Conservation (phyloP, 1,140 invertebrate genomes). For the Mesaphorura yosii region DNA sequence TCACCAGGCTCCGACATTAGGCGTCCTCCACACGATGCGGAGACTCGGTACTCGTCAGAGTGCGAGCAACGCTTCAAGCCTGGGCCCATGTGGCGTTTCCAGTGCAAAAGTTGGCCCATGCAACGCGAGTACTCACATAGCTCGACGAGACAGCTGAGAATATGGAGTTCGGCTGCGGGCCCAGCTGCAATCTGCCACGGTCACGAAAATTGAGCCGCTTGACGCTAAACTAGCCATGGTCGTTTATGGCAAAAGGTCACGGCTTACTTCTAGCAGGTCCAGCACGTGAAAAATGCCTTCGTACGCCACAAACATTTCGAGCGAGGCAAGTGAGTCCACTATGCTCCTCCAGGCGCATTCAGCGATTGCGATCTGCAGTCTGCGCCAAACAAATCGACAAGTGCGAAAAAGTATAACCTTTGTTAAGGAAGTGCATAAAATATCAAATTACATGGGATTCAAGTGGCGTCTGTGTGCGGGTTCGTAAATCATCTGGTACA, state of each 20-base stretch:
- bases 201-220: not conserved
- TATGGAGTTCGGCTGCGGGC: constrained; percentile 9
- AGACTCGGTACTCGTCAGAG: not conserved
- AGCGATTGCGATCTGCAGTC: constrained; percentile 19
- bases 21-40: not conserved
- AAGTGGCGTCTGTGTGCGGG: constrained; percentile 14
- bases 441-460: constrained; percentile 19
- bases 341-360: constrained; percentile 19
- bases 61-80: not conserved
- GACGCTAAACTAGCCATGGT: not conserved
- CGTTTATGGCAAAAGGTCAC: too few species aligned
- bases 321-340: constrained; percentile 3
- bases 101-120: constrained; percentile 23
- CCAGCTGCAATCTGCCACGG: constrained; percentile 13
- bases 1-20: constrained; percentile 1
- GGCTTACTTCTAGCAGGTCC: constrained; percentile 23
- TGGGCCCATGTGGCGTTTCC: constrained; percentile 2
- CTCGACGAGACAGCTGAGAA: constrained; percentile 20
- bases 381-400: not conserved
- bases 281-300: constrained; percentile 27
- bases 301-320: constrained; percentile 20
- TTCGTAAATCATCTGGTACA: constrained; percentile 10
- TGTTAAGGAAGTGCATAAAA: not conserved
- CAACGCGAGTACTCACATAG: constrained; percentile 25
- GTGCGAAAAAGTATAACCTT: not conserved